Evolutionary conservation across 2,113 vertebrate genomes (phyloP).

Genomic region (Loxodonta africana): DNA sequence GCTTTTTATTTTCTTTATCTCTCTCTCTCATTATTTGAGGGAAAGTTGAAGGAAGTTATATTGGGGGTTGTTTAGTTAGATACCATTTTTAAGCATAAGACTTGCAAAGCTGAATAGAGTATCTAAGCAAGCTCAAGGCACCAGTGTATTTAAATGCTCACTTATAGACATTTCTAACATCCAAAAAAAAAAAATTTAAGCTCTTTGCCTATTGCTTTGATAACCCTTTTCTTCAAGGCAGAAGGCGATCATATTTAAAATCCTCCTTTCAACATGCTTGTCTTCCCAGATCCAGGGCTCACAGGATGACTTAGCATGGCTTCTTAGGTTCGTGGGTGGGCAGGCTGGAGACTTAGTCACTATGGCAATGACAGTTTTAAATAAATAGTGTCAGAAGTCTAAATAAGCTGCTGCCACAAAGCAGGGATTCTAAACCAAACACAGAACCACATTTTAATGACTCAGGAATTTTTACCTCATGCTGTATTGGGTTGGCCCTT

Average conservation of each 20-base stretch:
- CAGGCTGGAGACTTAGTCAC: neutral
- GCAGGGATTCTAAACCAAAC: slow-evolving; percentile 3
- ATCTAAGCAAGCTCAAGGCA: neutral
- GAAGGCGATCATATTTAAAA: slow-evolving; percentile 17
- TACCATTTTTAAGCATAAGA: neutral
- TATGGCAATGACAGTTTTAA: slow-evolving; percentile 49
- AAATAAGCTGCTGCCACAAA: slow-evolving; percentile 2
- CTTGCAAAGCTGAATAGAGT: neutral
- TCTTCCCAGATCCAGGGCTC: neutral
- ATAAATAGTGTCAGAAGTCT: slow-evolving; percentile 34
- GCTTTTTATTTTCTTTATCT: neutral
- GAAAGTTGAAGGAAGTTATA: neutral
- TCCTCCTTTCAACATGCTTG: neutral
- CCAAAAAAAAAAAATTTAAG: neutral
- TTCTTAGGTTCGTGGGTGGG: slow-evolving; percentile 15
- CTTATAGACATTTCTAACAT: neutral
- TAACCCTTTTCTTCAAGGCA: slow-evolving; percentile 2
- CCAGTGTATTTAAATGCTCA: neutral
- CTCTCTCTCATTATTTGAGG: neutral
- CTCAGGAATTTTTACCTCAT: slow-evolving; percentile 6
- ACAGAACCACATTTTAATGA: neutral
- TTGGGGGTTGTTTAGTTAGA: neutral
- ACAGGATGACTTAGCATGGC: neutral
- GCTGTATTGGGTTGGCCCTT: neutral
- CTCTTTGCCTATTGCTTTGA: neutral